Conservation (phyloP, 1,140 invertebrate species). For the Holcopasites calliopsidis region DNA sequence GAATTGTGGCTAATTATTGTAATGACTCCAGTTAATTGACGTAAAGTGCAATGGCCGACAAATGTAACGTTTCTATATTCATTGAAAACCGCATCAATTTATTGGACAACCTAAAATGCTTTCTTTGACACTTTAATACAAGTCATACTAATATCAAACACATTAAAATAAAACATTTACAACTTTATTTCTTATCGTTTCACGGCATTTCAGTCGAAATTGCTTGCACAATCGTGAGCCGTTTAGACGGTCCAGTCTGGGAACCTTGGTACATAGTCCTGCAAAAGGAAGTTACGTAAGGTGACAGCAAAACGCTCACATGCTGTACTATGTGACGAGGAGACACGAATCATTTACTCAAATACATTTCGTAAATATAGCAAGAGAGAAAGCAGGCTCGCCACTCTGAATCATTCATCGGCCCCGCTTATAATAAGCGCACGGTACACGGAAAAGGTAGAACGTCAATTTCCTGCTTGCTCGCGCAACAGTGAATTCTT, state of each 20-base stretch:
- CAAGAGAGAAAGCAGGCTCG: slow-evolving; percentile 44
- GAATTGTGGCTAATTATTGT: no score
- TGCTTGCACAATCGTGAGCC: background rate
- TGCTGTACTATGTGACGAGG: background rate
- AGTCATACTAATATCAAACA: no score
- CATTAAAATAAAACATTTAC: background rate
- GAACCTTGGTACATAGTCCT: slow-evolving; percentile 41
- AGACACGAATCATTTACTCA: slow-evolving; percentile 18
- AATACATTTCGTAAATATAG: slow-evolving; percentile 39
- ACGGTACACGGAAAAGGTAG: no score
- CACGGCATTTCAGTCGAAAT: background rate
- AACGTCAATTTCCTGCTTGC: no score
- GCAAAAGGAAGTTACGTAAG: slow-evolving; percentile 34
- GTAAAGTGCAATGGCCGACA: no score
- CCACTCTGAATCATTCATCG: slow-evolving; percentile 35
- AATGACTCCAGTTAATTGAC: no score
- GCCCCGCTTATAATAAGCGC: background rate
- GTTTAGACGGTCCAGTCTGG: slow-evolving; percentile 6
- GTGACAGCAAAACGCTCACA: background rate
- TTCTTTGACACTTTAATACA: no score
- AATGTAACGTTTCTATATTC: no score
- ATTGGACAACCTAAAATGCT: no score
- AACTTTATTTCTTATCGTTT: background rate
- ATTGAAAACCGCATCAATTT: no score
- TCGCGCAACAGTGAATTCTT: no score